Conservation (phyloP, 1,140 invertebrate genomes). For the Calephelis virginiensis region DNA sequence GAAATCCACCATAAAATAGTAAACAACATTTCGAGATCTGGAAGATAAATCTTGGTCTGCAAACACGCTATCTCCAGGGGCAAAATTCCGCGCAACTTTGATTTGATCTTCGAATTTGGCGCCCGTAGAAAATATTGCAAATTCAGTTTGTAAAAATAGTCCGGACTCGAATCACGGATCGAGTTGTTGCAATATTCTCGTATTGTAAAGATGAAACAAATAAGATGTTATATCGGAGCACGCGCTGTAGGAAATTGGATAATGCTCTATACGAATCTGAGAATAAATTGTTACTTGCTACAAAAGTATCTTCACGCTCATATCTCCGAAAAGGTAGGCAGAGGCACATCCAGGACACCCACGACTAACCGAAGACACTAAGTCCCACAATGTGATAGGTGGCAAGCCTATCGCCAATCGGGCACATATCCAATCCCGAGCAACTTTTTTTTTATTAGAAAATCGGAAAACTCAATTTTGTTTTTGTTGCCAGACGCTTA, state of each 20-base stretch:
- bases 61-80: slow-evolving; percentile 42
- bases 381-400: no score
- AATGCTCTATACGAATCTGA: neutral
- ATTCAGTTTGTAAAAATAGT: slow-evolving; percentile 35
- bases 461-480: no score
- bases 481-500: no score
- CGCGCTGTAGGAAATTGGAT: neutral
- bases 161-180: slow-evolving; percentile 10
- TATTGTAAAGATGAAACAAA: slow-evolving; percentile 17
- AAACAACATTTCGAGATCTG: slow-evolving; percentile 49
- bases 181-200: slow-evolving; percentile 10
- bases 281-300: no score
- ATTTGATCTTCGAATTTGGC: slow-evolving; percentile 47
- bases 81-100: slow-evolving; percentile 42
- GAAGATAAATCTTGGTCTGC: slow-evolving; percentile 46
- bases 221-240: slow-evolving; percentile 14
- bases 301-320: no score
- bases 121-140: slow-evolving; percentile 43
- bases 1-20: slow-evolving; percentile 45
- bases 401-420: no score
- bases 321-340: no score
- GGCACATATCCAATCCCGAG: no score
- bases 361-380: no score
- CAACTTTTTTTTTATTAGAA: no score
- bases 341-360: no score